Base-by-base conservation (phyloP, 2,888 invertebrate genomes). In the Polyommatus iphigenia region DNA sequence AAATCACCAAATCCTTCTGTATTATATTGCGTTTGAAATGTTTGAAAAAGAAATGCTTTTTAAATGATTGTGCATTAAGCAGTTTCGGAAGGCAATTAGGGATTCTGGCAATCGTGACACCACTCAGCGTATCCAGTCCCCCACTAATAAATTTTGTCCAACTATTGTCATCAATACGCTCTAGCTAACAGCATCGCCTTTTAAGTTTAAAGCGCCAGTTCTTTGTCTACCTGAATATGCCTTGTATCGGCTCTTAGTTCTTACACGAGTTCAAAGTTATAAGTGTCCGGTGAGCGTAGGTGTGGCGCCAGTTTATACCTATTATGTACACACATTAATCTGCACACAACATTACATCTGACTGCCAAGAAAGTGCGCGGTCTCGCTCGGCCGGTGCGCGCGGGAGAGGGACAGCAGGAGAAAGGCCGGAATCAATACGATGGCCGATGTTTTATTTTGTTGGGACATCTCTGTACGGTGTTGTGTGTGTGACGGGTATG, bases 371-470 rank as follows among this genome's bases (percentile, higher is more conserved):
- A 79, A 81, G 79, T 79, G 72, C 67, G 75, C 71, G n/a, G 50
- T 81, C 81, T 78, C 81, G 18, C 79, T 81, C 81, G 71, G 79
- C 77, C 82, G 32, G 73, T 50, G 72, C 46, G 13, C 18, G 80
- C 24, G 32, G 20, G 90, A 91, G 81, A 81, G 86, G 84, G 89
- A 89, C 81, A 79, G 83, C 82, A 81, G 82, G 87, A 59, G 73
- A 77, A 88, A 85, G 88, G 87, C 87, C 86, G 87, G 90, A 93
- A 92, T 93, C 93, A 91, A 93, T 93, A 92, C 89, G 91, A 91
- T 91, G 90, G 85, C 86, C 85, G 84, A 83, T 89, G 90, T 90
- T 91, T 92, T 92, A 91, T 92, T 91, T 90, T 88, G 87, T 85
- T 84, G 90, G 88, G 90, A 91, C 91, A 90, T 89, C 89, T 89